Base-by-base conservation (phyloP, 2,888 invertebrate genomes). In the Calliphora vomitoria region DNA sequence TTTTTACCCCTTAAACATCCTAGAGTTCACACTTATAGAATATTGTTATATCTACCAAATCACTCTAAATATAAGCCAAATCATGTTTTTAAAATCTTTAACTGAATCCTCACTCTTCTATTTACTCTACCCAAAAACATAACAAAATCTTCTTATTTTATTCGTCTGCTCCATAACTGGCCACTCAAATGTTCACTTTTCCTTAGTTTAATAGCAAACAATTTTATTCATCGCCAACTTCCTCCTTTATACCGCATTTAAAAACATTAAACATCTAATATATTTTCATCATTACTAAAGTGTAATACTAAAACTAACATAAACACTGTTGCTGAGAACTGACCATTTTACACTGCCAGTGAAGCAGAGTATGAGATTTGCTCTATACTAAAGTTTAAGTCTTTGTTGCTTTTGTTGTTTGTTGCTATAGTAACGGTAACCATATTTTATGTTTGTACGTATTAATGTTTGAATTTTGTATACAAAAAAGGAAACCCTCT, bases 211-310 rank as follows among this genome's bases (percentile, higher is more conserved):
- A 60, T 31, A 8, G 47, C n/a, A 31, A 66, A 53, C 41, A 53
- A 50, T 78, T 53, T 41, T 25, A 53, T 18, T 50, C 11, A 75
- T 75, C 41, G 11, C 18, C 38, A 35, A 53, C 18, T 76, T 44
- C 47, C 20, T 50, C 20, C 25, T 78, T 44, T 44, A 4, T 31
- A 44, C 4, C 47, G 15, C 58, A 47, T 79, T 58, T 44, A 13
- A 44, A 25, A 62, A 55, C 41, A 62, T 72, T 64, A 81, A 62
- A 64, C n/a, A 53, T 80, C 60, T 68, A 41, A 68, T 72, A 68
- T 75, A 82, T 75, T 74, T 66, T 58, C 66, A 75, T 68, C 58
- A 68, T 58, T 47, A 47, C 68, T 66, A 66, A 82, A 71, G 41
- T 53, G 8, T 41, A 72, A 35, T 38, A 35, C 58, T 74, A 58